Percentiles rank a stretch among this genome's conserved stretches.
Evolutionary conservation across 2,113 vertebrate species (phyloP).

Genomic region (Beaufortia kweichowensis): DNA sequence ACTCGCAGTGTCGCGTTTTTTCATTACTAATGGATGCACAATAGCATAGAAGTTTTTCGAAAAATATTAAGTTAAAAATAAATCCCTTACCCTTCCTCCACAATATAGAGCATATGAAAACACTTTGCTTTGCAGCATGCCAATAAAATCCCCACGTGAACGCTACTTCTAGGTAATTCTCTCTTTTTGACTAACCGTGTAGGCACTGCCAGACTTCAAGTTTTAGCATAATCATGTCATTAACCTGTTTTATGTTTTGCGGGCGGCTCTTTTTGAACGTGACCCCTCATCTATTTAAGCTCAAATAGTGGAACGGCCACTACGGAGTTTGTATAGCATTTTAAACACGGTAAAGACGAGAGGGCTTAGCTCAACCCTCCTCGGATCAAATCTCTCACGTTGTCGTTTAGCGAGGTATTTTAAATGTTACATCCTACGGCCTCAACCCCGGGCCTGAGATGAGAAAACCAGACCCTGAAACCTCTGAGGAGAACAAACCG

Average conservation of each 20-base stretch:
- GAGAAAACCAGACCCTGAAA: constrained; percentile 35
- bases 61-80: constrained; percentile 12
- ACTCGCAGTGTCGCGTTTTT: neutral
- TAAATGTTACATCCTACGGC: constrained; percentile 29
- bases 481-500: constrained; percentile 5
- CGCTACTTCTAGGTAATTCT: constrained; percentile 24
- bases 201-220: constrained; percentile 25
- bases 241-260: constrained; percentile 11
- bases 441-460: constrained; percentile 29
- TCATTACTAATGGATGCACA: neutral
- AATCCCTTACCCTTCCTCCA: constrained; percentile 10
- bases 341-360: constrained; percentile 12
- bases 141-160: constrained; percentile 32
- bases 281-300: constrained; percentile 13
- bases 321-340: constrained; percentile 20
- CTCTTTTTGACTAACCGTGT: constrained; percentile 9
- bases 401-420: constrained; percentile 32
- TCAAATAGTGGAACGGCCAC: constrained; percentile 18
- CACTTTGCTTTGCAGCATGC: constrained; percentile 20
- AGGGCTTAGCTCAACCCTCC: neutral
- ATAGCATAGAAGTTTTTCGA: neutral
- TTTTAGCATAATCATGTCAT: constrained; percentile 19
- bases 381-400: constrained; percentile 22
- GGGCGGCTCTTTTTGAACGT: neutral
- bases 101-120: constrained; percentile 23